Evolutionary conservation across 2,113 vertebrate genomes (phyloP), one percentile per base, ranked within the genome.

Genomic region (Salminus brasiliensis): DNA sequence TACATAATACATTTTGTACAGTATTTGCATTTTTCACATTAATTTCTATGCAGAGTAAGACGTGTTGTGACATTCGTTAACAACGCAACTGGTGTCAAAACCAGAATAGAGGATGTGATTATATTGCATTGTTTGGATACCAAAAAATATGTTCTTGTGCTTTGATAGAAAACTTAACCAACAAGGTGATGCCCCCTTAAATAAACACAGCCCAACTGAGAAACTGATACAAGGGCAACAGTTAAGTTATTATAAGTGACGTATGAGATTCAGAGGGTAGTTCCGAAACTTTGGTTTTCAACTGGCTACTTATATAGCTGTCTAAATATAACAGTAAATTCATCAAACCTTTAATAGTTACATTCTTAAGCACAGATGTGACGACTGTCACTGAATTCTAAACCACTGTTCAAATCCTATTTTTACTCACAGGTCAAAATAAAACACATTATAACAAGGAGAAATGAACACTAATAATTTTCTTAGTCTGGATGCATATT

Each of bases 101-200:
- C 74, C 68, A 79, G 76, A 78, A 74, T 39, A 81, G 49, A 81
- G 49, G 43, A 69, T 13, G 25, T 60, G 53, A 79, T 70, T 39
- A 55, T 70, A 79, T 55, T 79, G 81, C 78, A 72, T 71, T 83
- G 77, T 83, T 83, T 79, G 82, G 82, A 83, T 83, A 83, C 82
- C 77, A 83, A 80, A 80, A 68, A 84, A 66, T 76, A 67, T 60
- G 25, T 36, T 67, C 74, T 76, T 69, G 73, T 77, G 68, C 74
- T 84, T 73, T 72, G 47, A 73, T 25, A 55, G 71, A 65, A 72
- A 83, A 55, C 29, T 59, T 23, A 77, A 23, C 41, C 69, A 68
- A 76, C 66, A 81, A 81, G 67, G 73, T 76, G 72, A 53, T 81
- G 66, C 73, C 67, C 80, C 41, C 74, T 52, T 75, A 1, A 55